Evolutionary conservation across 1,140 invertebrate species (phyloP), one percentile per base, ranked within the genome.

Genomic region (Drosophila nebulosa): DNA sequence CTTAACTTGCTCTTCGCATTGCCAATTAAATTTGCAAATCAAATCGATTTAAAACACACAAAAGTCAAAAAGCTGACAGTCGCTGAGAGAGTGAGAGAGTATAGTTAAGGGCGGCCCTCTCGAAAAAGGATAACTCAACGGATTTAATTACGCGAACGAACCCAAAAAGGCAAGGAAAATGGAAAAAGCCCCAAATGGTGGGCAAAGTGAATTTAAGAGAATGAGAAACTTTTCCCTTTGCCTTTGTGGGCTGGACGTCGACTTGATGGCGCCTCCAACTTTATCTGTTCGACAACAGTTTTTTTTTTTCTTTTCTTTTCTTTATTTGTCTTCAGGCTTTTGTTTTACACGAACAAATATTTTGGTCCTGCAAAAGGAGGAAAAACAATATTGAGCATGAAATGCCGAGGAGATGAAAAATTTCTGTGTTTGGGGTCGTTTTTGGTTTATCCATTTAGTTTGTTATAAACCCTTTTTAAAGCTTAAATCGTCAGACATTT

Each of bases 1-100:
- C 67, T 76, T 84, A 85, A 84, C 12, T n/a, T 24, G 16, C 51
- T 30, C 21, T 22, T 24, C 12, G 55, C 27, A 36, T 55, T 65
- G 16, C 39, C 65, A 79, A 74, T 79, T 79, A 74, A 36, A 16
- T 63, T 64, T 64, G 53, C 30, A 83, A n/a, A n/a, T n/a, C n/a
- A 30, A 69, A 76, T 85, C 64, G 61, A 79, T 76, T 84, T 72
- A 58, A 79, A 53, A 50, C 32, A 24, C 12, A 12, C 32, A 27
- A 53, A n/a, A 24, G 42, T 62, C 55, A 35, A 30, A 26, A 16
- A 27, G 12, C n/a, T 39, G 55, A 14, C 36, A 64, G 39, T 14
- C 51, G 39, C 63, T 81, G 74, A 70, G 30, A 32, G 30, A 12
- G 74, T 77, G 59, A 60, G 30, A 12, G 74, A 73, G 59, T 66